Evolutionary conservation across 2,888 invertebrate species (phyloP).

Genomic region (Augiades crinisus): DNA sequence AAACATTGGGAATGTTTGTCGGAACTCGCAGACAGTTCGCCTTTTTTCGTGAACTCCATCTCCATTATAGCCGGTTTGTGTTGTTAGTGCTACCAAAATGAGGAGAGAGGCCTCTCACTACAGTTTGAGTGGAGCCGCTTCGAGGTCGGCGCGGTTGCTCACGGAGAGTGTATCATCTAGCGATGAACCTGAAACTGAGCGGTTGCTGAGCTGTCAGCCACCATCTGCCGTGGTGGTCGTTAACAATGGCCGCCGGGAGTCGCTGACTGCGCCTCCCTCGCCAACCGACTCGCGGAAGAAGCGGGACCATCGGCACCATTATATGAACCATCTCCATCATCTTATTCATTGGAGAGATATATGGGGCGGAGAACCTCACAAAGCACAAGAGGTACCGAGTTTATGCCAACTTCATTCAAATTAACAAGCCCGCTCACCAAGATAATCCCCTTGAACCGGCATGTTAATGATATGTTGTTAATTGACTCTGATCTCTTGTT

Average conservation of each 20-base stretch:
- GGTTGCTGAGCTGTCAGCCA: slow-evolving; percentile 56
- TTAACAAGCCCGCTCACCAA: neutral
- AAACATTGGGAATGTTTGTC: slow-evolving; percentile 54
- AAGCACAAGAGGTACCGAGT: slow-evolving; percentile 65
- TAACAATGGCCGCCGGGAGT: slow-evolving; percentile 56
- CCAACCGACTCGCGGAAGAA: slow-evolving; percentile 74
- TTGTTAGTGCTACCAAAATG: slow-evolving; percentile 53
- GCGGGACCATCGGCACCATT: slow-evolving; percentile 62
- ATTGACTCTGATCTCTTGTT: slow-evolving; percentile 8
- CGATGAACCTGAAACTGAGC: slow-evolving; percentile 71
- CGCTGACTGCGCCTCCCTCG: slow-evolving; percentile 74
- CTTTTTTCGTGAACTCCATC: slow-evolving; percentile 38
- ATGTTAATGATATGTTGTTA: slow-evolving; percentile 5
- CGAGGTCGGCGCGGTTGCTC: slow-evolving; percentile 58
- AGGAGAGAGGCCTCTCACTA: slow-evolving; percentile 57
- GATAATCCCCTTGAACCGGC: slow-evolving; percentile 3
- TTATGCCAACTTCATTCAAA: slow-evolving; percentile 15
- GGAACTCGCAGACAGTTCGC: slow-evolving; percentile 37
- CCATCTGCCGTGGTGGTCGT: slow-evolving; percentile 54
- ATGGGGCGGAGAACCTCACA: slow-evolving; percentile 72
- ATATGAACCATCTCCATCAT: slow-evolving; percentile 71
- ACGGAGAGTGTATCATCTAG: slow-evolving; percentile 72
- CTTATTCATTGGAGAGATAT: slow-evolving; percentile 76
- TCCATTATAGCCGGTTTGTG: slow-evolving; percentile 38
- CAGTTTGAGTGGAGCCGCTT: slow-evolving; percentile 49